These are phyloP conservation scores for Ptychoptera contaminata DNA, from an alignment of 2,888 invertebrate species.

Conservation along the genomic window DNA sequence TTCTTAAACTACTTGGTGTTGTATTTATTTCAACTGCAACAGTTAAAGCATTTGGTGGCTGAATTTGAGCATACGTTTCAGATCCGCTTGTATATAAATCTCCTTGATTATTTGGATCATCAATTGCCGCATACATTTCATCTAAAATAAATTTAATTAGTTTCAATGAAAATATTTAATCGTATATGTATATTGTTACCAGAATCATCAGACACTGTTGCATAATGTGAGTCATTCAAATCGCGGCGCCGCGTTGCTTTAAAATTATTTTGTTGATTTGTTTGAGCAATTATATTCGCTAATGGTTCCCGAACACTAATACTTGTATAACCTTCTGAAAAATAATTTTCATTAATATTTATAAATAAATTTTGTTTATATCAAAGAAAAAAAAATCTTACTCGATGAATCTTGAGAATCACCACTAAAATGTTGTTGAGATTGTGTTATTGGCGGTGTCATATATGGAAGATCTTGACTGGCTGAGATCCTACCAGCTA, in stretches of 20 bases:
- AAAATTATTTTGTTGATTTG: conserved; percentile 31
- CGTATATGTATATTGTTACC: conserved; percentile 33
- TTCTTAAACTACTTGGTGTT: conserved; percentile 2
- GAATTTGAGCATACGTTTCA: conserved; percentile 77
- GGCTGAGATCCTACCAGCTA: conserved; percentile 70
- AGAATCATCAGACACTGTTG: conserved; percentile 84
- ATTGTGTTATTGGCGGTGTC: conserved; percentile 56
- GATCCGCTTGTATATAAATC: conserved; percentile 59
- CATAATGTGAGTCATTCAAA: conserved; percentile 54
- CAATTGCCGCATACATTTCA: conserved; percentile 83
- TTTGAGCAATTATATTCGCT: conserved; percentile 57
- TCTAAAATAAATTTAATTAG: conserved; percentile 37
- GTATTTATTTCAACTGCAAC: conserved; percentile 29
- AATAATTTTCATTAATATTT: conserved; percentile 7
- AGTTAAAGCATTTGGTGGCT: conserved; percentile 34
- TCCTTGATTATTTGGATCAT: conserved; percentile 48
- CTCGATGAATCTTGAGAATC: conserved; percentile 82
- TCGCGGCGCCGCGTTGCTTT: conserved; percentile 26
- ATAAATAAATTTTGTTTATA: not conserved
- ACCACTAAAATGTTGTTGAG: conserved; percentile 63
- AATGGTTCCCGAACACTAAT: conserved; percentile 81
- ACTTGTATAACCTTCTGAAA: conserved; percentile 76
- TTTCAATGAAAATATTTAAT: not conserved
- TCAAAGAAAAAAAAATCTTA: conserved; percentile 26
- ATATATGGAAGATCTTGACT: conserved; percentile 81